Conservation (phyloP, 2,888 invertebrate species). For the Acrobasis repandana region DNA sequence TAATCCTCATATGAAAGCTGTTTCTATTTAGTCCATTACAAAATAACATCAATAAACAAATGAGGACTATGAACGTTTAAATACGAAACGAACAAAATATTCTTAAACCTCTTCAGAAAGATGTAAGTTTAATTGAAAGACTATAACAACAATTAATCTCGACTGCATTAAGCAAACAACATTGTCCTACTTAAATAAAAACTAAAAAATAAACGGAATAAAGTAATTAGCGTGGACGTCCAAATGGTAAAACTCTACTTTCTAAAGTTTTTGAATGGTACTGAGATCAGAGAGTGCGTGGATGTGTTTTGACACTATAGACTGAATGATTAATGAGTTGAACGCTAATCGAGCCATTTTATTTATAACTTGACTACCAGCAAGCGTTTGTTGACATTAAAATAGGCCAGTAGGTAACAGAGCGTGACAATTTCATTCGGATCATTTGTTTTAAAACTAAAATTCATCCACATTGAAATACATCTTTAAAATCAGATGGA, state of each 20-base stretch:
- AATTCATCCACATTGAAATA: too few species aligned
- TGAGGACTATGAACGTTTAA: too few species aligned
- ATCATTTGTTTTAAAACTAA: conserved; percentile 24
- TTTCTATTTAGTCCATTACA: too few species aligned
- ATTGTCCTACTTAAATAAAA: conserved; percentile 20
- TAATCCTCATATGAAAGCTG: too few species aligned
- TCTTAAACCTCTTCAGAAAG: background rate
- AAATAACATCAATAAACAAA: too few species aligned
- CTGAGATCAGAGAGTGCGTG: conserved; percentile 66
- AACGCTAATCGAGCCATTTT: conserved; percentile 65
- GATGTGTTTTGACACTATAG: conserved; percentile 72
- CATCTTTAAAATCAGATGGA: too few species aligned
- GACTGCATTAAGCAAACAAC: conserved; percentile 10
- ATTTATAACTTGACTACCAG: conserved; percentile 59
- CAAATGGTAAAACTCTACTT: conserved; percentile 43
- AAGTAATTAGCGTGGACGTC: conserved; percentile 53
- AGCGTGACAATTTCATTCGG: conserved; percentile 17
- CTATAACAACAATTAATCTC: conserved; percentile 3
- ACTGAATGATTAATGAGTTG: conserved; percentile 69
- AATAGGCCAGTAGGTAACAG: conserved; percentile 63
- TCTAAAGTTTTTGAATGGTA: conserved; percentile 55
- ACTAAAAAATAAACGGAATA: conserved; percentile 32
- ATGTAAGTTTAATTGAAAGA: background rate
- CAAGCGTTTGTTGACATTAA: conserved; percentile 59
- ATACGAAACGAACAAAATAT: background rate